Percentiles rank a stretch among this genome's conserved stretches.
phyloP scores from a whole-genome alignment of 2,113 vertebrate species.

The Labeo rohita region DNA sequence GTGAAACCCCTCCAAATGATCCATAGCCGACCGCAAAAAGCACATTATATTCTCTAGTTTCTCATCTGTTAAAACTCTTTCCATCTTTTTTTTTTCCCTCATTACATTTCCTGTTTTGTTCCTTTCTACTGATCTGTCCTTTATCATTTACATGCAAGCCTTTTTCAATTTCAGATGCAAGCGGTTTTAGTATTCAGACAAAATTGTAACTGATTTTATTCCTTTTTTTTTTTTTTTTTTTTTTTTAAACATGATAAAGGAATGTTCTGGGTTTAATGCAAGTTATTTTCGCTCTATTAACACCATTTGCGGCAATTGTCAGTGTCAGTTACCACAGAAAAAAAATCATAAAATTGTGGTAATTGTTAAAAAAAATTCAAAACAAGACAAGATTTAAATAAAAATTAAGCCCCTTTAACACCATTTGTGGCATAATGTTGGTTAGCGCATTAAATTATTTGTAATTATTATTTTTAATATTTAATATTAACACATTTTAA shows the following conservation, averaged over 20 bases:
- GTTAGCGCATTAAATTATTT: not conserved
- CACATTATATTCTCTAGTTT: constrained; percentile 22
- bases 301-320: not conserved
- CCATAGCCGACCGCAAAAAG: constrained; percentile 13
- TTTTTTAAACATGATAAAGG: not conserved
- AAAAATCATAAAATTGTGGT: not conserved
- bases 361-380: not conserved
- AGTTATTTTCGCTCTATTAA: not conserved
- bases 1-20: not conserved
- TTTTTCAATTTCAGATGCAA: not conserved
- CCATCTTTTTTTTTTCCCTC: not conserved
- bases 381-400: not conserved
- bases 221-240: not conserved
- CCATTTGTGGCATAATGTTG: not conserved
- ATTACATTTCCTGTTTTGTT: constrained; percentile 27
- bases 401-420: not conserved
- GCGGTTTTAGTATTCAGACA: not conserved
- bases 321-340: not conserved
- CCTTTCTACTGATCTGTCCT: not conserved
- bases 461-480: no score
- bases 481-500: not conserved
- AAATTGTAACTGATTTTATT: not conserved
- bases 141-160: not conserved
- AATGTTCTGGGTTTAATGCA: not conserved
- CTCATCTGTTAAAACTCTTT: constrained; percentile 15